Evolutionary conservation across 2,888 invertebrate species (phyloP), one percentile per base, ranked within the genome.

Genomic region (Ashinkailepas kermadecensis): DNA sequence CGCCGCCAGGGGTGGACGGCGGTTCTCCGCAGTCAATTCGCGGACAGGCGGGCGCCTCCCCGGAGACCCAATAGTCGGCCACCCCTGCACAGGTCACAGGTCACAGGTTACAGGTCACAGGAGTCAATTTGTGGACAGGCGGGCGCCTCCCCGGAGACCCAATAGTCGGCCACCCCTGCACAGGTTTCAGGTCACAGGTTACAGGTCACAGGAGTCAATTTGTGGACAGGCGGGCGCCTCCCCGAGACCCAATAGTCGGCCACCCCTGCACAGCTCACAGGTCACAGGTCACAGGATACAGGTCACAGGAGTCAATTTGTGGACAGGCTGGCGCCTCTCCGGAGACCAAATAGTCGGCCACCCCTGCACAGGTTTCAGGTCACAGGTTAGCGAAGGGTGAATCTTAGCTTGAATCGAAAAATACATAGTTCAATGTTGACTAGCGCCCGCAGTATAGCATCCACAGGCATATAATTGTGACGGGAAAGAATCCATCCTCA

Each of bases 21-120:
- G 97, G 97, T 13, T 91, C 88, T n/a, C 96, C 97, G 86, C 98
- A 98, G 86, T 97, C 95, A 81, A 93, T 91, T 85, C 96, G 90
- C 3, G 95, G 95, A 86, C 96, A 97, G 80, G 93, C 92, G 0
- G 96, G 96, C 85, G 92, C 91, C 78, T 92, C 89, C 81, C 96
- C 96, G 81, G 96, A 95, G 6, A 96, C 88, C 96, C 95, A 96
- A 86, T 96, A 96, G 86, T 95, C 94, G 0, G 95, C 95, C 82
- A 94, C 90, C 86, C 95, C 95, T 91, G 92, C 81, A 39, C 39
- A 39, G 39, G 39, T 39, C 39, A 39, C 4, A 39, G 39, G 39
- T 39, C 39, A 39, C 39, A 39, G 39, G 39, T 39, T 4, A 39
- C 39, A 39, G 39, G 39, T 39, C 39, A 39, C 39, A 39, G 86